Conservation (phyloP, 2,797 vertebrate species). For the Peromyscus eremicus region DNA sequence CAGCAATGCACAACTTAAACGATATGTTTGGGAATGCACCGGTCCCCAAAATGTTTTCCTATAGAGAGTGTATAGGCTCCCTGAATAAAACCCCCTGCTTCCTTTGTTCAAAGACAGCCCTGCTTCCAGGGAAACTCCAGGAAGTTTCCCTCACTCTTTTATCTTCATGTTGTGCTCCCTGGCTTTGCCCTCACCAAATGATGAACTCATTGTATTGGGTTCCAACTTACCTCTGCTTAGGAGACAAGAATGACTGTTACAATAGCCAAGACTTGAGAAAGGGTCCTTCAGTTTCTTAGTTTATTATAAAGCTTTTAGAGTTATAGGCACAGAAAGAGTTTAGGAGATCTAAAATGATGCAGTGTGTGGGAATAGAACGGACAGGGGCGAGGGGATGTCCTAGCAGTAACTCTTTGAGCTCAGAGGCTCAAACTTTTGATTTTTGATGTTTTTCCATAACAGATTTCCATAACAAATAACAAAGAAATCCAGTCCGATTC, state of each 20-base stretch:
- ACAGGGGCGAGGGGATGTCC: neutral
- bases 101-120: neutral
- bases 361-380: neutral
- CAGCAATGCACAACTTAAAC: neutral
- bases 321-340: neutral
- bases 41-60: too few relatives aligned
- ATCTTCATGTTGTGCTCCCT: neutral
- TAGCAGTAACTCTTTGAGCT: neutral
- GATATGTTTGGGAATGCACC: too few relatives aligned
- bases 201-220: neutral
- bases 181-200: neutral
- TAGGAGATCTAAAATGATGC: neutral
- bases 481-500: neutral
- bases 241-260: neutral
- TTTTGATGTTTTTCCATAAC: too few relatives aligned
- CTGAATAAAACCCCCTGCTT: neutral
- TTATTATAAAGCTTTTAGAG: neutral
- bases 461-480: too few relatives aligned
- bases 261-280: neutral
- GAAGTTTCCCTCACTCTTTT: neutral
- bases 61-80: neutral
- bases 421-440: neutral
- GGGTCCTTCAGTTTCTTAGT: neutral
- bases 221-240: neutral
- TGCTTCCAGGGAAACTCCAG: neutral